Conservation (phyloP, 92 coral and sea anemone species). For the Pocillopora grandis region DNA sequence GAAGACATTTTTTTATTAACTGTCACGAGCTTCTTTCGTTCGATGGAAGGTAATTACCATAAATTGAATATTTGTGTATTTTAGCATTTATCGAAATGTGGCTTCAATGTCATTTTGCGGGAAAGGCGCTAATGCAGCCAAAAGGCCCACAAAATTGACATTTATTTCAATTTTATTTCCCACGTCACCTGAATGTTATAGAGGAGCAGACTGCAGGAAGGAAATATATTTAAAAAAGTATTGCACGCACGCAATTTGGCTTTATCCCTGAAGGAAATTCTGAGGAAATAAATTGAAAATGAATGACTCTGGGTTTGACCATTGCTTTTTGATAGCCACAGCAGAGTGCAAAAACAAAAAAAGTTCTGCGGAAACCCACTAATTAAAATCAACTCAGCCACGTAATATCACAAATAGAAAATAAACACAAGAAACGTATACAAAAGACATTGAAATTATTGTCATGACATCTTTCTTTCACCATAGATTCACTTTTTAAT, state of each 20-base stretch:
- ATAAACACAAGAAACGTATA: not conserved
- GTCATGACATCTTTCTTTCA: not conserved
- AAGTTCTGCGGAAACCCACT: not conserved
- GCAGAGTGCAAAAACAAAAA: not conserved
- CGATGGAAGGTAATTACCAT: not conserved
- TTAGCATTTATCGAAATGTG: not conserved
- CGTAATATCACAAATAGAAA: not conserved
- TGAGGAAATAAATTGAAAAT: not conserved
- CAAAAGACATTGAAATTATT: too few relatives aligned
- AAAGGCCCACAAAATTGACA: too few relatives aligned
- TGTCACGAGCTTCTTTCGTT: not conserved
- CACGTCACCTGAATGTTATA: too few relatives aligned
- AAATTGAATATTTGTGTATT: conserved; percentile 1
- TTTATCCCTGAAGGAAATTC: not conserved
- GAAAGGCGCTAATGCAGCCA: not conserved
- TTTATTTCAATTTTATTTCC: too few relatives aligned
- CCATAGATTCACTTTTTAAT: not conserved
- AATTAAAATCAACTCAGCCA: not conserved
- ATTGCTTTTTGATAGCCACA: not conserved
- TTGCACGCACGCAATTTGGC: not conserved
- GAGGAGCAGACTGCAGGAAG: too few relatives aligned
- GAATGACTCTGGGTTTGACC: not conserved
- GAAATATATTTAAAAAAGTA: too few relatives aligned
- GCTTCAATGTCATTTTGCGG: not conserved
- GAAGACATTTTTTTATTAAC: not conserved